Evolutionary conservation across 1,140 invertebrate genomes (phyloP), one percentile per base, ranked within the genome.

Genomic region (Tetraneura akinire): DNA sequence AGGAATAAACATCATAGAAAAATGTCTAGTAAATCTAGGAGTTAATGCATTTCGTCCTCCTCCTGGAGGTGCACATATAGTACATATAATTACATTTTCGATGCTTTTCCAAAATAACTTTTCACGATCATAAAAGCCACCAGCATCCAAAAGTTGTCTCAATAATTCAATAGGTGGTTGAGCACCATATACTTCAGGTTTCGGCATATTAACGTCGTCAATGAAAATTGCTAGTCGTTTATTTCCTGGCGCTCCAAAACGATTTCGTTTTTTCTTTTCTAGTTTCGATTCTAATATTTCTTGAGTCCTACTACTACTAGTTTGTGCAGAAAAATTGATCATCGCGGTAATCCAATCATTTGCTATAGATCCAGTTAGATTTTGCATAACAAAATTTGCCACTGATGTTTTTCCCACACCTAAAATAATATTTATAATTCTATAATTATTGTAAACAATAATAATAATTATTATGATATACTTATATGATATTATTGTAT

Each of bases 191-290:
- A 90, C 90, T 82, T 96, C 91, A 47, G 92, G 84, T 83, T 90
- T 91, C 0, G 95, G 95, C 94, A 96, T 96, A 84, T 97, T 96
- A 0, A 97, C 89, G 84, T 97, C 95, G 85, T 97, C 95, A n/a
- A 97, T 91, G 85, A 96, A 95, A 66, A 95, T 88, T 45, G 96
- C 90, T 0, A 94, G 87, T 83, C 91, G 91, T 86, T 95, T 96
- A 10, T 93, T 94, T 26, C 92, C 84, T 0, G 94, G 94, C 5
- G 94, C 94, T 0, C 94, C 94, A n/a, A 93, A 88, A 2, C 94
- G 87, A 3, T 91, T 92, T 80, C 91, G 92, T 74, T 92, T 92
- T 60, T 93, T 89, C 83, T 92, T 94, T 83, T 96, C 94, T 64
- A 97, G 85, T 82, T 91, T 93, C 66, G 89, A 88, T 86, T 91